These are phyloP conservation scores for Chymomyza procnemis DNA, from an alignment of 2,888 invertebrate species.

Conservation along the genomic window DNA sequence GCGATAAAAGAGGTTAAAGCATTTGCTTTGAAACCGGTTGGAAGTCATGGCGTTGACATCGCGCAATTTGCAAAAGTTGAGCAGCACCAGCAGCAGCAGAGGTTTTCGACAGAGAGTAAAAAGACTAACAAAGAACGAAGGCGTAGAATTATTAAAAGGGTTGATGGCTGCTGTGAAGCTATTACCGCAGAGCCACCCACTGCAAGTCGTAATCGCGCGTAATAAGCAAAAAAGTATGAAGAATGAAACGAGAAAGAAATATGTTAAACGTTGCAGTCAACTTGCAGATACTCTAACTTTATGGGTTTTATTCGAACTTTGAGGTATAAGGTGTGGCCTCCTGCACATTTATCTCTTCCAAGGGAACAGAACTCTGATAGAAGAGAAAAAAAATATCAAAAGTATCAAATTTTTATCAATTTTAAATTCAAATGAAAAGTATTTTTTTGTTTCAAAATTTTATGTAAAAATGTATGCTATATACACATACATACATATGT, in stretches of 20 bases:
- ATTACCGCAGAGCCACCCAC: neutral
- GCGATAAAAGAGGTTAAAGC: neutral
- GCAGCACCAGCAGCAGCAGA: no score
- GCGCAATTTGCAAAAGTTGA: constrained; percentile 34
- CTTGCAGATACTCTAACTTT: neutral
- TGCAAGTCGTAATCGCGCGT: neutral
- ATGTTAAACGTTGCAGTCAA: no score
- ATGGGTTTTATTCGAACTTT: no score
- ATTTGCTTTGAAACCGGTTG: neutral
- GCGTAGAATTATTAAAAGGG: neutral
- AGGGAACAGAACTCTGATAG: no score
- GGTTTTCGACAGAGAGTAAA: neutral
- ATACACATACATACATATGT: no score
- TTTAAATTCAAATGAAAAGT: no score
- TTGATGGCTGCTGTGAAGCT: neutral
- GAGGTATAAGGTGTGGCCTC: no score
- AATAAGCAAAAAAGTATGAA: neutral
- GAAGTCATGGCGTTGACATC: constrained; percentile 50
- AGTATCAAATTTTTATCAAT: no score
- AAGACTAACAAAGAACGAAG: neutral
- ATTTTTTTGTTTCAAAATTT: no score
- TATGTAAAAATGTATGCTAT: no score
- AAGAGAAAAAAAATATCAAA: no score
- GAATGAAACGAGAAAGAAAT: neutral
- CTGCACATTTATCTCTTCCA: no score